phyloP scores from a whole-genome alignment of 2,113 vertebrate genomes.

The Triplophysa dalaica region DNA sequence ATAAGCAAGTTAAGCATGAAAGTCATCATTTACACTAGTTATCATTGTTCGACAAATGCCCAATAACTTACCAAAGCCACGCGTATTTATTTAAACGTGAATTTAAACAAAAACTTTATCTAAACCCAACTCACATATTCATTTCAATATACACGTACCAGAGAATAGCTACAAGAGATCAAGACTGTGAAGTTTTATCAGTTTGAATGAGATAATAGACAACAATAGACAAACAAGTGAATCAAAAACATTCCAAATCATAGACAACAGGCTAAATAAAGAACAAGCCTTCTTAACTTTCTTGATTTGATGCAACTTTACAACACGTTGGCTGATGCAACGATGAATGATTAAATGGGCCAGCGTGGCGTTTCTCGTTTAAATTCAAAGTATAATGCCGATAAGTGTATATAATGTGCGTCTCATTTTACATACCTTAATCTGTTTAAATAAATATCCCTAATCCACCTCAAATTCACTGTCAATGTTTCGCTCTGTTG shows the following conservation, averaged over 20 bases:
- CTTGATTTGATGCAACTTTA: not conserved
- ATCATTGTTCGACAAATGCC: no score
- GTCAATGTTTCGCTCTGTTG: not conserved
- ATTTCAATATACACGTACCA: not conserved
- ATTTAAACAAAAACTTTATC: conserved; percentile 7
- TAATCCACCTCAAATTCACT: conserved; percentile 22
- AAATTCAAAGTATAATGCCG: not conserved
- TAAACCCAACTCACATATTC: not conserved
- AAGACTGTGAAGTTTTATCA: not conserved
- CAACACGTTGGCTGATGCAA: conserved; percentile 14
- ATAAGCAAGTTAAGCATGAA: no score
- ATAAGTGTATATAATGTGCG: no score
- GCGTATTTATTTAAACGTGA: not conserved
- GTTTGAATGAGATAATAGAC: not conserved
- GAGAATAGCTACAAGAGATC: no score
- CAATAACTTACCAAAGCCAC: no score
- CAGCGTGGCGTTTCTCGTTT: not conserved
- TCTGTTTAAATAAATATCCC: not conserved
- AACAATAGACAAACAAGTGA: not conserved
- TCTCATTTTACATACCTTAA: conserved; percentile 38
- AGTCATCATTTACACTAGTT: no score
- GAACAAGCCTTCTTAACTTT: no score
- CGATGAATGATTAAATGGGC: not conserved
- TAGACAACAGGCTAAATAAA: not conserved
- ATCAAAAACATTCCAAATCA: not conserved